A percentile compares a stretch with the other conserved stretches of the same genome.
Evolutionary conservation across 2,888 invertebrate genomes (phyloP).

Genomic region (Dendrolimus houi): DNA sequence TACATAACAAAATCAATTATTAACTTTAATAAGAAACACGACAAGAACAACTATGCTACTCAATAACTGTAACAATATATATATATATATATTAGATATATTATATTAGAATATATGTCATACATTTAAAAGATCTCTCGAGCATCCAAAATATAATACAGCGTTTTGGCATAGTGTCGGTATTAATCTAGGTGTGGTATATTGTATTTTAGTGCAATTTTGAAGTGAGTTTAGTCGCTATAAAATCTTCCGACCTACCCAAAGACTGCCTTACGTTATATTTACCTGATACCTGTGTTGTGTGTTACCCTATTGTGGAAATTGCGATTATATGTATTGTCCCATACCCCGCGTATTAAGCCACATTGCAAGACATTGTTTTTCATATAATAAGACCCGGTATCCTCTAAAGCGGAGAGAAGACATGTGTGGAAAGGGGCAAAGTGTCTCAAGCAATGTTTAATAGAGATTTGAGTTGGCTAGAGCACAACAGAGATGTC

Average conservation of each 20-base stretch:
- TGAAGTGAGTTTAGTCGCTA: conserved; percentile 57
- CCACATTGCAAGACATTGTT: conserved; percentile 47
- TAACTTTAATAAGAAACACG: too few relatives aligned
- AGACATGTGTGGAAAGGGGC: too few relatives aligned
- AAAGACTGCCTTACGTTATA: conserved; percentile 74
- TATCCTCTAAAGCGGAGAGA: not conserved
- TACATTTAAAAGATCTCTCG: conserved; percentile 19
- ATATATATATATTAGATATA: too few relatives aligned
- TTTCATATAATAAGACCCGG: conserved; percentile 2
- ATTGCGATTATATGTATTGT: conserved; percentile 24
- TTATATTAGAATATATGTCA: too few relatives aligned
- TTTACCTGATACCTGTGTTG: conserved; percentile 56
- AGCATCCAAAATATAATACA: conserved; percentile 17
- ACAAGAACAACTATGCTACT: too few relatives aligned
- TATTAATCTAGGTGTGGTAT: conserved; percentile 41
- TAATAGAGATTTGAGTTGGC: too few relatives aligned
- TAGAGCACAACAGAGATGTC: too few relatives aligned
- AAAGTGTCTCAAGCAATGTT: too few relatives aligned
- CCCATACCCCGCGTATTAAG: conserved; percentile 49
- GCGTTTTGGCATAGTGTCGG: conserved; percentile 38
- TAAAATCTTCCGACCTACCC: conserved; percentile 75
- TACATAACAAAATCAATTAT: too few relatives aligned
- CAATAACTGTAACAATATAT: too few relatives aligned
- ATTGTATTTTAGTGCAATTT: conserved; percentile 43
- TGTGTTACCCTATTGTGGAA: conserved; percentile 49